Evolutionary conservation across 2,797 vertebrate genomes (phyloP), one percentile per base, ranked within the genome.

Genomic region (Mus minutoides): DNA sequence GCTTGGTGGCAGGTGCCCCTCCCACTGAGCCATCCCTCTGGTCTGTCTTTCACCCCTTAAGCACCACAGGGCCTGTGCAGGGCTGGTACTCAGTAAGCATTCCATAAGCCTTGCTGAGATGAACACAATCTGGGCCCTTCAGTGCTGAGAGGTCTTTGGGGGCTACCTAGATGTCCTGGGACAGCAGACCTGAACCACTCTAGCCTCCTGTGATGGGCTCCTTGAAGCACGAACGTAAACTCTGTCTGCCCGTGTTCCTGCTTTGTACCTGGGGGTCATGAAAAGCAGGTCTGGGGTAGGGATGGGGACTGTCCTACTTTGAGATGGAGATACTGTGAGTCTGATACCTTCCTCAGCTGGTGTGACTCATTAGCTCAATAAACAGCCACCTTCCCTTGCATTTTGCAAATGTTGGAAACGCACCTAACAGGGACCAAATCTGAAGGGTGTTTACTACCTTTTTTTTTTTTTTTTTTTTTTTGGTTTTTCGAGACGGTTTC

Each of bases 331-430:
- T 40, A 24, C 29, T 37, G 17, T 19, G 43, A 58, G 43, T 82
- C 88, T 77, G 37, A 60, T 43, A n/a, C 40, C 40, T 78, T 88
- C 52, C 12, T 22, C 56, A 29, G 11, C 56, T 37, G 34, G 22
- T 9, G 37, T 34, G 37, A 60, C 37, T 90, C 43, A 17, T 92
- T 77, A 49, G 46, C n/a, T 88, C n/a, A 67, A 1, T 76, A 49
- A 79, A n/a, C 67, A 56, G 37, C 78, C 56, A 79, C 6, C 52
- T n/a, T 96, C n/a, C 29, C 52, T 73, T 87, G 17, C 1, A 16
- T 71, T 91, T 69, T 94, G 37, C n/a, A 88, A 67, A 91, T 88
- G 22, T 31, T 10, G 9, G 75, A 83, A 95, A 87, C 60, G 54
- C 22, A 71, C 79, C 46, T 14, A 14, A 13, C 3, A 80, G 85